Conservation (phyloP, 2,888 invertebrate genomes). For the Synergus gifuensis region DNA sequence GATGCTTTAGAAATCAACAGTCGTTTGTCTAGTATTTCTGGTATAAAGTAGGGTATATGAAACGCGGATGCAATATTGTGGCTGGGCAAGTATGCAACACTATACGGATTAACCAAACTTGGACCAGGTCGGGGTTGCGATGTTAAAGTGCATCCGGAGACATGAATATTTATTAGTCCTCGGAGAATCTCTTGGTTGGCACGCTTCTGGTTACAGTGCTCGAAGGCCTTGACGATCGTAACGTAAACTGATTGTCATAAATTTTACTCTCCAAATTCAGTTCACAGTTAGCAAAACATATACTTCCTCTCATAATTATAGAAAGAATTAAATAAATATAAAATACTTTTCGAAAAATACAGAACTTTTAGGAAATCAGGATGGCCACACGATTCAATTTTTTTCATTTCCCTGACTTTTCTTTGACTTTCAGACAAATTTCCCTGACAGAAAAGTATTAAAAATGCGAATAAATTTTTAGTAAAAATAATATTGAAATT, state of each 20-base stretch:
- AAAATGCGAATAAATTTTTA: too few species aligned
- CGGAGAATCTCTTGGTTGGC: constrained; percentile 43
- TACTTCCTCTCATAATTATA: too few species aligned
- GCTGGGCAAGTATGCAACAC: neutral
- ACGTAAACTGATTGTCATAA: neutral
- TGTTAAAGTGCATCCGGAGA: constrained; percentile 44
- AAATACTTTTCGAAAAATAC: too few species aligned
- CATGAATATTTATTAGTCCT: constrained; percentile 50
- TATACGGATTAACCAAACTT: constrained; percentile 26
- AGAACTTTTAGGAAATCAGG: too few species aligned
- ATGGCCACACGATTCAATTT: too few species aligned
- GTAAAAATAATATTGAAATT: too few species aligned
- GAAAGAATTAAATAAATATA: too few species aligned
- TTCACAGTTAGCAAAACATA: neutral
- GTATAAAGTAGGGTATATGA: constrained; percentile 15
- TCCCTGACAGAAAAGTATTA: too few species aligned
- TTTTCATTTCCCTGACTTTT: too few species aligned
- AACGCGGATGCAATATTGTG: constrained; percentile 24
- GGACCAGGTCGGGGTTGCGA: constrained; percentile 4
- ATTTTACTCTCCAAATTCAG: neutral
- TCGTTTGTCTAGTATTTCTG: constrained; percentile 20
- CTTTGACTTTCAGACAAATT: too few species aligned
- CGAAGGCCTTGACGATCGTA: constrained; percentile 39
- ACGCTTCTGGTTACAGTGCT: constrained; percentile 45
- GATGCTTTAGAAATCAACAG: constrained; percentile 16